phyloP scores from a whole-genome alignment of 2,113 vertebrate genomes.

The Peromyscus leucopus region DNA sequence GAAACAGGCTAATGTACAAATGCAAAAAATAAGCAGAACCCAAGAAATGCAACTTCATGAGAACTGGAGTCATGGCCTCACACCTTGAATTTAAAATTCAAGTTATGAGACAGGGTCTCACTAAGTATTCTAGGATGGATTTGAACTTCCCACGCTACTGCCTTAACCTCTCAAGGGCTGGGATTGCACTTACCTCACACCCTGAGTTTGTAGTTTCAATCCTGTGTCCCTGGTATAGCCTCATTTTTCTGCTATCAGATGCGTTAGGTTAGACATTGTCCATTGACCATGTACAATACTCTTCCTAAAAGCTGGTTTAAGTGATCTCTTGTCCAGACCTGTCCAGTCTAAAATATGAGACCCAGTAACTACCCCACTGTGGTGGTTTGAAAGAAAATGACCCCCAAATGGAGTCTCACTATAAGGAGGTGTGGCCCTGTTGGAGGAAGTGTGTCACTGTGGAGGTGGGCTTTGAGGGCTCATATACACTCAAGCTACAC shows the following conservation, averaged over 20 bases:
- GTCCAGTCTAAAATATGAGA: neutral
- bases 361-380: neutral
- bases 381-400: neutral
- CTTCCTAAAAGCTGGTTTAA: neutral
- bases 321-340: neutral
- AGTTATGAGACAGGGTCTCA: neutral
- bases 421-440: neutral
- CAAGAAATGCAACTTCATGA: neutral
- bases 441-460: too few relatives aligned
- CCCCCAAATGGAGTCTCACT: neutral
- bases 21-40: neutral
- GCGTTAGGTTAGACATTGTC: neutral
- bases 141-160: neutral
- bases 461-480: neutral
- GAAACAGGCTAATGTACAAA: slow-evolving; percentile 10
- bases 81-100: neutral
- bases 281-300: neutral
- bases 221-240: neutral
- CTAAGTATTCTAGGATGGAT: neutral
- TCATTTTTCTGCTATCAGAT: neutral
- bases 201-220: slow-evolving; percentile 9
- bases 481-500: neutral
- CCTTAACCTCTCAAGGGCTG: neutral
- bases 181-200: neutral
- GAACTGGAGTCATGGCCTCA: neutral